These are phyloP conservation scores for Asobara japonica DNA, from an alignment of 1,140 invertebrate species.

Conservation along the genomic window DNA sequence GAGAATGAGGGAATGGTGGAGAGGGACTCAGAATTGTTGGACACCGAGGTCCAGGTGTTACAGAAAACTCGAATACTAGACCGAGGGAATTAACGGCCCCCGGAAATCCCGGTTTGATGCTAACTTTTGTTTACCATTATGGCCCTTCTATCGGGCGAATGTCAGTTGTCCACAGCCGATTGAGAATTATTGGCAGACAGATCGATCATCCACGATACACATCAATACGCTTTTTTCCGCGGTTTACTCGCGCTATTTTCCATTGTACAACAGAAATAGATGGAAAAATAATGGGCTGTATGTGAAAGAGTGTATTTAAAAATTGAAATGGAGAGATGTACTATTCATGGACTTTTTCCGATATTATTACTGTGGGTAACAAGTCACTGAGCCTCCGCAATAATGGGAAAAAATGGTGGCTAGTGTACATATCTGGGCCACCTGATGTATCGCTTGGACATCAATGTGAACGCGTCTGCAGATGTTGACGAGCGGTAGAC, in stretches of 20 bases:
- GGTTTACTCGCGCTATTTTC: background rate
- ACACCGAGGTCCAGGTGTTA: background rate
- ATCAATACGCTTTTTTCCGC: background rate
- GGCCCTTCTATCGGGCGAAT: background rate
- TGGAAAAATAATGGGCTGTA: background rate
- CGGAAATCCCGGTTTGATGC: background rate
- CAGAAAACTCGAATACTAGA: background rate
- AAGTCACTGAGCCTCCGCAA: background rate
- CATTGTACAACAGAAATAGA: background rate
- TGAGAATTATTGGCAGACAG: background rate
- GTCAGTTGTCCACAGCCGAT: conserved; percentile 2
- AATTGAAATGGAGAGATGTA: background rate
- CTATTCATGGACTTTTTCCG: background rate
- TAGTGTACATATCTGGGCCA: too few species aligned
- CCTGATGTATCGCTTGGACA: too few species aligned
- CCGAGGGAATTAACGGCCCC: background rate
- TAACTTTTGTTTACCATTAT: conserved; percentile 14
- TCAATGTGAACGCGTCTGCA: too few species aligned
- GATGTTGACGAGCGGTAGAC: too few species aligned
- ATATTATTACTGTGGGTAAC: background rate
- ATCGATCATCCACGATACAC: background rate
- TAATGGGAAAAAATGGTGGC: background rate
- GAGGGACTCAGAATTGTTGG: background rate
- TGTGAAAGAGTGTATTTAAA: background rate
- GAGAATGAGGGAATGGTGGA: background rate